These are phyloP conservation scores for Myiothlypis coronata DNA, from an alignment of 2,797 vertebrate species.

Conservation along the genomic window DNA sequence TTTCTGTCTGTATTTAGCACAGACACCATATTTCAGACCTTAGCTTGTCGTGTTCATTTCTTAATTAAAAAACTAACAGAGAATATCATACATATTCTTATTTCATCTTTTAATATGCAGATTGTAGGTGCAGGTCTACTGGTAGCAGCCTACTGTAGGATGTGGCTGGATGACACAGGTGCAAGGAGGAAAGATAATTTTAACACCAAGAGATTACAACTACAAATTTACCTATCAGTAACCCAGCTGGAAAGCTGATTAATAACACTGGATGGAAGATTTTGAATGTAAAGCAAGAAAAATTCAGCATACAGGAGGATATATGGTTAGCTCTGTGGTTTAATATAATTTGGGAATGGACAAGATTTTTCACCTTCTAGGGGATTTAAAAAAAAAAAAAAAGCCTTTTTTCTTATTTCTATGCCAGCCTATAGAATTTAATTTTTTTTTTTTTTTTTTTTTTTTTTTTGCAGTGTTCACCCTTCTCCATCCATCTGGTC, in stretches of 20 bases:
- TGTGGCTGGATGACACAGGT: neutral
- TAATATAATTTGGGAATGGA: neutral
- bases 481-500: neutral
- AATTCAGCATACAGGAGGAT: neutral
- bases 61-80: neutral
- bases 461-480: neutral
- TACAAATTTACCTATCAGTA: neutral
- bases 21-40: neutral
- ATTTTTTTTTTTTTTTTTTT: neutral
- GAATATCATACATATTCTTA: neutral
- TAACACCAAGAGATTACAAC: neutral
- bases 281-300: neutral
- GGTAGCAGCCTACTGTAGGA: neutral
- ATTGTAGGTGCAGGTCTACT: neutral
- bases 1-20: neutral
- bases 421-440: neutral
- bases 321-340: neutral
- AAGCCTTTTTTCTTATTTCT: accelerated
- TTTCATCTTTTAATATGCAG: neutral
- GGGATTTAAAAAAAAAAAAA: neutral
- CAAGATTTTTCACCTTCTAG: neutral
- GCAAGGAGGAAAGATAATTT: neutral
- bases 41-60: neutral
- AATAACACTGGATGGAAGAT: neutral
- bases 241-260: neutral